Conservation (phyloP, 2,113 vertebrate species). For the Tetraodon nigroviridis region DNA sequence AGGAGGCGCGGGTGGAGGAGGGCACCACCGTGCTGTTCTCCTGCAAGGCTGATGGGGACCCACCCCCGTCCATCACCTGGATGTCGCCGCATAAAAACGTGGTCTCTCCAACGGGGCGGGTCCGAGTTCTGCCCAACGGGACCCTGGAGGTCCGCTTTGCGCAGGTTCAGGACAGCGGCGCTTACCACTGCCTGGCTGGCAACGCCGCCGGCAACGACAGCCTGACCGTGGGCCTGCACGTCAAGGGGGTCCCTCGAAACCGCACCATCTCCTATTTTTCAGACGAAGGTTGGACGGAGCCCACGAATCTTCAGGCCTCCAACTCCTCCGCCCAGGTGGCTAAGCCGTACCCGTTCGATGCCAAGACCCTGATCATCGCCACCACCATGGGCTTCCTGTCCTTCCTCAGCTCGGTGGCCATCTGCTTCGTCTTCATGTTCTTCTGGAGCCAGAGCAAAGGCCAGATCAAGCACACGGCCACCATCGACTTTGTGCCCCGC, state of each 20-base stretch:
- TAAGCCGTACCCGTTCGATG: constrained; percentile 74
- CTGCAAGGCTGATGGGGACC: constrained; percentile 84
- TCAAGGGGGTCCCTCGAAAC: constrained; percentile 71
- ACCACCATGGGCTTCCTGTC: constrained; percentile 85
- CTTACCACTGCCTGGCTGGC: constrained; percentile 78
- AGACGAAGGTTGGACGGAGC: constrained; percentile 66
- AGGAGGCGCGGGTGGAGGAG: constrained; percentile 75
- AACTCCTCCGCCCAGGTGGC: constrained; percentile 70
- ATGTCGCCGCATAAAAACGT: constrained; percentile 71
- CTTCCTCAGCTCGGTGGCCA: constrained; percentile 83
- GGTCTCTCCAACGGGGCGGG: constrained; percentile 68
- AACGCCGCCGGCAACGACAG: constrained; percentile 85
- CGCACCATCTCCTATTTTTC: constrained; percentile 57
- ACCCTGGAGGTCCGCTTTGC: constrained; percentile 81
- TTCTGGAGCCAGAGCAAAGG: constrained; percentile 88
- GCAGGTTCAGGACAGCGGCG: constrained; percentile 78
- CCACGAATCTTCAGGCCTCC: constrained; percentile 60
- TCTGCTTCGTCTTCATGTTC: constrained; percentile 87
- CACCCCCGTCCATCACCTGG: constrained; percentile 78
- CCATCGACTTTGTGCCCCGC: constrained; percentile 80
- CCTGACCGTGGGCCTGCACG: constrained; percentile 75
- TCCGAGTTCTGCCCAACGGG: constrained; percentile 77
- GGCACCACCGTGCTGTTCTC: constrained; percentile 74
- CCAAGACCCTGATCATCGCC: constrained; percentile 81
- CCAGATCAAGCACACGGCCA: constrained; percentile 82